These are phyloP conservation scores for Balaeniceps rex DNA, from an alignment of 2,113 vertebrate genomes.

Conservation along the genomic window DNA sequence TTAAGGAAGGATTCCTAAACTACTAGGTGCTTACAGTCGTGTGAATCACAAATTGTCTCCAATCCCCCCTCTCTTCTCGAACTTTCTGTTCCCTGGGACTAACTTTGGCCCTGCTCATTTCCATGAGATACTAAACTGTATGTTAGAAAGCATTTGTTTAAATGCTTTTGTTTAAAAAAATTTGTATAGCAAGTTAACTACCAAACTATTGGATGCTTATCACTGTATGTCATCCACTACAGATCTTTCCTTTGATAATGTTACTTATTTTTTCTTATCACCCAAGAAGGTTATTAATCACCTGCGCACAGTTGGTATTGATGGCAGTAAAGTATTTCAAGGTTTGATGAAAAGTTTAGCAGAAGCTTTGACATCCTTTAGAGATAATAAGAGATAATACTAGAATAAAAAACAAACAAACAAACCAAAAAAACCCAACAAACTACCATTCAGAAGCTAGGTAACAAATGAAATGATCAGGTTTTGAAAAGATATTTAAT, in stretches of 20 bases:
- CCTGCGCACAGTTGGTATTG: neutral
- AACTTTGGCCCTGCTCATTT: neutral
- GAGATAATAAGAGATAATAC: neutral
- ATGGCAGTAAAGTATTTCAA: neutral
- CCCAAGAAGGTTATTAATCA: neutral
- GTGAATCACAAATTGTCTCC: neutral
- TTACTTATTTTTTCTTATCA: neutral
- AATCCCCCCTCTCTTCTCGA: neutral
- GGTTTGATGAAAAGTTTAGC: neutral
- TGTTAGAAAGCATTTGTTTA: neutral
- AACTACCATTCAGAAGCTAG: neutral
- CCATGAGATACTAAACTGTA: neutral
- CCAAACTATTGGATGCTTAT: neutral
- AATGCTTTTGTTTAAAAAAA: neutral
- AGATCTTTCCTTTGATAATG: neutral
- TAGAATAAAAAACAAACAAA: neutral
- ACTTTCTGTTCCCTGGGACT: neutral
- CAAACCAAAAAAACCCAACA: too few relatives aligned
- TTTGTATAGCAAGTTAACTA: neutral
- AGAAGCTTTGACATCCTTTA: neutral
- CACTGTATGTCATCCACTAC: neutral
- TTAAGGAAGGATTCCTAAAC: neutral
- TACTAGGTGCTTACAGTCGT: neutral
- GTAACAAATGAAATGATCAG: neutral
- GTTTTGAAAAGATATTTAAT: neutral